Percentiles rank a stretch among this genome's conserved stretches.
Evolutionary conservation across 2,888 invertebrate species (phyloP).

Genomic region (Unio delphinus): DNA sequence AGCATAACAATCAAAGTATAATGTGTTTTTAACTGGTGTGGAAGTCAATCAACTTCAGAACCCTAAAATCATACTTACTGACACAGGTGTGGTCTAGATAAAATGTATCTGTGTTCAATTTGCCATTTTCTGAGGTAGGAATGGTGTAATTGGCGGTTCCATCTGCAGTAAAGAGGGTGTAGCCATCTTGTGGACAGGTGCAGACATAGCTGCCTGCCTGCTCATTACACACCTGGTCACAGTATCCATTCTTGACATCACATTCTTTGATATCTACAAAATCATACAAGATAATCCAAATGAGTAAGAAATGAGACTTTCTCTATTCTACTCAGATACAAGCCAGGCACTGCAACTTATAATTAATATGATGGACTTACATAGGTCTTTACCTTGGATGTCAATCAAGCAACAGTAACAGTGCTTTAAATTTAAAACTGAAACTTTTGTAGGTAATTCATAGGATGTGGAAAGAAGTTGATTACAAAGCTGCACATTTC

Average conservation of each 20-base stretch:
- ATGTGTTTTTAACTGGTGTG: not conserved
- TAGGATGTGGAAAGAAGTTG: no score
- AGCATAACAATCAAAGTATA: not conserved
- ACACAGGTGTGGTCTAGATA: conserved; percentile 95
- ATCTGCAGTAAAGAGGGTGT: conserved; percentile 82
- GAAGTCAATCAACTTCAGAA: conserved; percentile 12
- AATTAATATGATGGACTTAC: not conserved
- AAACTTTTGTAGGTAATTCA: not conserved
- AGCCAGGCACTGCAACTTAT: not conserved
- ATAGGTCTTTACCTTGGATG: not conserved
- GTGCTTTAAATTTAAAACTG: not conserved
- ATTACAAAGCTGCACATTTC: no score
- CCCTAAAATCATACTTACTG: conserved; percentile 69
- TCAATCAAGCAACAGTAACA: not conserved
- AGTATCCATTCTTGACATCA: conserved; percentile 12
- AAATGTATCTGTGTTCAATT: conserved; percentile 89
- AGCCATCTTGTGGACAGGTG: conserved; percentile 82
- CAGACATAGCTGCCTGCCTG: conserved; percentile 12
- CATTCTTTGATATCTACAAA: conserved; percentile 21
- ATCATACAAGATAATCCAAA: not conserved
- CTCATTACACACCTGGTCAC: conserved; percentile 13
- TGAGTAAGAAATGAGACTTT: not conserved
- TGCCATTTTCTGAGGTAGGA: conserved; percentile 88
- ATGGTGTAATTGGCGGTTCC: conserved; percentile 91
- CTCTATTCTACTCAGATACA: no score